Evolutionary conservation across 2,888 invertebrate species (phyloP), one percentile per base, ranked within the genome.

Genomic region (Acrocera orbiculus): DNA sequence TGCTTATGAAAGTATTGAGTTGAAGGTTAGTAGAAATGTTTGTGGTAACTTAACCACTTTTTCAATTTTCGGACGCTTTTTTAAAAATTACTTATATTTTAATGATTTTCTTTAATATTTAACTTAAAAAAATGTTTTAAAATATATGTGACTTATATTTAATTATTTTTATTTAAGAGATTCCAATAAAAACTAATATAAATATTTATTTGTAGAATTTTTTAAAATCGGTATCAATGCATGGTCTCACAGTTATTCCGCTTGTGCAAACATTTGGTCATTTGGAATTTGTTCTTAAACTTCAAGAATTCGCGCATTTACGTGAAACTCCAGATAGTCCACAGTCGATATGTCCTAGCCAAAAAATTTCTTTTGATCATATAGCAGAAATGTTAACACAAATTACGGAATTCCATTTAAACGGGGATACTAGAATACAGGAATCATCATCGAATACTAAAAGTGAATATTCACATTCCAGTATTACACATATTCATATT

Each of bases 231-330:
- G 69, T 71, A 7, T 60, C 66, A 37, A 58, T 56, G 34, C 64
- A 71, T 38, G 64, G 68, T 5, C 56, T 83, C 32, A 70, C 71
- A 43, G 67, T 80, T 1, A 77, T 82, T 47, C 81, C 81, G 1
- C 57, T 82, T 33, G 66, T 80, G 13, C 80, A 80, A 54, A 77
- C 79, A 0, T 80, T 80, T 53, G 81, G 79, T 1, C 80, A 80
- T 52, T 60, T 79, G 47, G 81, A 80, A 49, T 79, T 73, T 50
- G 71, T 72, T 1, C 55, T 80, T 24, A 81, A 81, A 52, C 62
- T 71, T 32, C 51, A 62, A n/a, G 65, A 67, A 30, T 79, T 71
- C 47, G 51, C 62, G 16, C 63, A 70, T 44, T 53, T 79, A 34
- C 59, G 79, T 16, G 80, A 80, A 56, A 68, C 74, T 9, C 62